These are phyloP conservation scores for Rotaria sp. DNA, from an alignment of 2,888 invertebrate genomes.

Conservation along the genomic window DNA sequence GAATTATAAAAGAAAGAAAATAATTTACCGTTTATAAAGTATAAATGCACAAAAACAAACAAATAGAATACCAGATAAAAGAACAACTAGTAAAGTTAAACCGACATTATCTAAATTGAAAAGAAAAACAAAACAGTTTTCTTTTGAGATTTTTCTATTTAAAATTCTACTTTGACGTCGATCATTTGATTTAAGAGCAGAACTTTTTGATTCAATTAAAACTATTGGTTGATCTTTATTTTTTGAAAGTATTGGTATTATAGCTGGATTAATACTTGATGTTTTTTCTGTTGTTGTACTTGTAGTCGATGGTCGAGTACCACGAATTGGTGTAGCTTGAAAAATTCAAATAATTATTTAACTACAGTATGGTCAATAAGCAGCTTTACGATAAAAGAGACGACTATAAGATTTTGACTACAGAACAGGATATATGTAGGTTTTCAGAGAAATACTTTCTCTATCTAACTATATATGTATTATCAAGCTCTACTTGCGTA, in stretches of 20 bases:
- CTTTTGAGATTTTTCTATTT: too few relatives aligned
- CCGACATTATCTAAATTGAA: background rate
- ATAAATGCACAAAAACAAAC: background rate
- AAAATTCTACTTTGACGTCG: background rate
- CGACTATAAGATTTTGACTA: too few relatives aligned
- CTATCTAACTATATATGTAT: too few relatives aligned
- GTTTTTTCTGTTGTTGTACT: background rate
- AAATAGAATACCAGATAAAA: background rate
- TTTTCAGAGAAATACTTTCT: too few relatives aligned
- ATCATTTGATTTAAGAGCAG: background rate
- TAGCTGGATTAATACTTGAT: background rate
- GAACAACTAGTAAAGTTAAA: background rate
- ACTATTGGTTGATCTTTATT: background rate
- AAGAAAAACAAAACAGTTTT: too few relatives aligned
- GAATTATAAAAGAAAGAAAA: background rate
- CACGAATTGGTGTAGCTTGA: background rate
- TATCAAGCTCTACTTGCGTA: too few relatives aligned
- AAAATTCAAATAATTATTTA: background rate
- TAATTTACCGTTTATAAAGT: conserved; percentile 3
- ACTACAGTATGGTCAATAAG: too few relatives aligned
- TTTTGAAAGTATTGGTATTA: background rate
- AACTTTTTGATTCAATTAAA: background rate
- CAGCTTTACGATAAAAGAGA: too few relatives aligned
- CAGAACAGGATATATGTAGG: too few relatives aligned
- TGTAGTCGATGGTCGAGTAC: background rate